phyloP scores from a whole-genome alignment of 2,888 invertebrate genomes.

The Drosophila vallismaia region DNA sequence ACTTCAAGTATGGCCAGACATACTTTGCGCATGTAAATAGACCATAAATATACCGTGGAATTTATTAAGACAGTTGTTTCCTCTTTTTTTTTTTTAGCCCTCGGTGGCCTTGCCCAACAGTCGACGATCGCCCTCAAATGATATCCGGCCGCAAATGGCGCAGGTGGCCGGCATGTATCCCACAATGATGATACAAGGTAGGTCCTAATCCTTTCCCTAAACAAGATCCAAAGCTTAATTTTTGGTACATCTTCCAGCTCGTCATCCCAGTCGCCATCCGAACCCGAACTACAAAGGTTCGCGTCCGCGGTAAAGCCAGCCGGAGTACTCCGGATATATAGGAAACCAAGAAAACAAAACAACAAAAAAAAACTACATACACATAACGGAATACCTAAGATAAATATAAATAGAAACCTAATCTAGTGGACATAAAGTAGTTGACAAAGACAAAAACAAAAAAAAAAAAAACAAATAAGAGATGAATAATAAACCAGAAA shows the following conservation, averaged over 20 bases:
- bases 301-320: conserved; percentile 78
- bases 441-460: conserved; percentile 55
- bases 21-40: conserved; percentile 83
- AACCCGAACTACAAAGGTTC: conserved; percentile 84
- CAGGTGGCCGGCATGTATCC: conserved; percentile 84
- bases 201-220: conserved; percentile 1
- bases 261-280: conserved; percentile 83
- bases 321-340: conserved; percentile 20
- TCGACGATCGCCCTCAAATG: conserved; percentile 83
- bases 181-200: conserved; percentile 84
- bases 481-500: conserved; percentile 16
- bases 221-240: neutral
- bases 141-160: conserved; percentile 83
- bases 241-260: conserved; percentile 62
- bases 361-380: conserved; percentile 71
- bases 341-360: conserved; percentile 32
- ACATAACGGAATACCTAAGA: conserved; percentile 77
- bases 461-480: neutral
- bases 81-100: conserved; percentile 68
- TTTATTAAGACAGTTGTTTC: neutral
- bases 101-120: conserved; percentile 83
- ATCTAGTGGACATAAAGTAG: conserved; percentile 78
- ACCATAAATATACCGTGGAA: no score
- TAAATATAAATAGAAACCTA: conserved; percentile 78
- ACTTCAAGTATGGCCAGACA: conserved; percentile 84